Percentiles rank a stretch among this genome's conserved stretches.
These are phyloP conservation scores for Monodelphis domestica DNA, from an alignment of 2,797 vertebrate species.

Conservation along the genomic window DNA sequence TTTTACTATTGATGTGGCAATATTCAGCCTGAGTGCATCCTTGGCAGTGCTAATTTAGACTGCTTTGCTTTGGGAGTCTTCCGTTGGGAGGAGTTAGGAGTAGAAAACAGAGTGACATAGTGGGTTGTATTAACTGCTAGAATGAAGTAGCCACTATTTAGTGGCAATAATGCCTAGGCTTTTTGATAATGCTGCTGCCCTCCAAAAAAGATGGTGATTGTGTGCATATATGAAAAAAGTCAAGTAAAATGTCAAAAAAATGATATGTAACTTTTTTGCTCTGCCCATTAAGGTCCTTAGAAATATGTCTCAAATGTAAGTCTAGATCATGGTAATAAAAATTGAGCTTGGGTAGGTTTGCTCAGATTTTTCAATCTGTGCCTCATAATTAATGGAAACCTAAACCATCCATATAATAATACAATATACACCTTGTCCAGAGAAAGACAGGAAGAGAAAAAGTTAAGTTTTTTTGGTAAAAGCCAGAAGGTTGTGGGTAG, in stretches of 20 bases:
- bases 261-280: not conserved
- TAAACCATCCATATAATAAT: not conserved
- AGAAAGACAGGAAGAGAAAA: not conserved
- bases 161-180: not conserved
- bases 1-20: slow-evolving; percentile 2
- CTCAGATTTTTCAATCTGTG: not conserved
- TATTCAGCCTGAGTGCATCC: not conserved
- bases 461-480: not conserved
- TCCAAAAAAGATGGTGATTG: not conserved
- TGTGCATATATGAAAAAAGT: not conserved
- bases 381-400: not conserved
- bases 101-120: not conserved
- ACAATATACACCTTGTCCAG: not conserved
- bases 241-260: not conserved
- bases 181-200: not conserved
- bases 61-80: slow-evolving; percentile 18
- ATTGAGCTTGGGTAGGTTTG: not conserved
- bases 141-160: not conserved
- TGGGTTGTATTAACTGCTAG: not conserved
- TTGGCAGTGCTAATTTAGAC: slow-evolving; percentile 20
- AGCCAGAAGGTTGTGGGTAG: not conserved
- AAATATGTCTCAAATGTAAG: not conserved
- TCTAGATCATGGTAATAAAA: not conserved
- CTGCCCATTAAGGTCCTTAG: not conserved
- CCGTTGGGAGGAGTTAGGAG: not conserved